Evolutionary conservation across 1,140 invertebrate species (phyloP).

Genomic region (Acromyrmex charruanus): DNA sequence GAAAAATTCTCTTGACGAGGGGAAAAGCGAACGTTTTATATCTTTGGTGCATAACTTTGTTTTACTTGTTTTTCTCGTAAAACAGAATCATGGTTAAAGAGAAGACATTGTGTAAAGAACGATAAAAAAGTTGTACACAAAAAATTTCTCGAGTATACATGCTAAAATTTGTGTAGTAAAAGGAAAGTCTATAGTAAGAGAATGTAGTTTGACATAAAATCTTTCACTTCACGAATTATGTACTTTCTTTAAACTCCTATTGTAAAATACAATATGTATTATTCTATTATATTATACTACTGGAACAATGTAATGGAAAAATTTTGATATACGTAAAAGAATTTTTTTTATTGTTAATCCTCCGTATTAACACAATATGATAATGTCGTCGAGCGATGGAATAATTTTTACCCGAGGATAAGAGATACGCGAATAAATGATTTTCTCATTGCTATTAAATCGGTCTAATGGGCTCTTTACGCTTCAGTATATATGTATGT

Average conservation of each 20-base stretch:
- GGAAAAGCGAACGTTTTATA: constrained; percentile 23
- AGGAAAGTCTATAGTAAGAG: neutral
- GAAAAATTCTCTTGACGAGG: constrained; percentile 33
- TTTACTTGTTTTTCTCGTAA: constrained; percentile 38
- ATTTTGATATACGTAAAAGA: neutral
- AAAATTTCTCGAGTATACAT: constrained; percentile 19
- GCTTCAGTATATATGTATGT: neutral
- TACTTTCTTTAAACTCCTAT: neutral
- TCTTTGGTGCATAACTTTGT: constrained; percentile 24
- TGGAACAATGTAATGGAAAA: neutral
- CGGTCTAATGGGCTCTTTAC: constrained; percentile 39
- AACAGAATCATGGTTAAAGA: constrained; percentile 14
- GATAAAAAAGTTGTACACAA: constrained; percentile 37
- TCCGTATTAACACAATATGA: neutral
- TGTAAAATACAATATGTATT: neutral
- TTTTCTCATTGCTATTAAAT: constrained; percentile 41
- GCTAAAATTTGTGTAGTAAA: constrained; percentile 40
- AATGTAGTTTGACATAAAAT: constrained; percentile 9
- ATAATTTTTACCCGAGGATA: constrained; percentile 27
- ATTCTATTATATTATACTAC: neutral
- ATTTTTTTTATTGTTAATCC: neutral
- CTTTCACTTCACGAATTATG: constrained; percentile 7
- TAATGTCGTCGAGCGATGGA: neutral
- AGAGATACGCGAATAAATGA: constrained; percentile 34
- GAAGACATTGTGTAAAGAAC: constrained; percentile 25